Evolutionary conservation across 2,113 vertebrate genomes (phyloP), one percentile per base, ranked within the genome.

Genomic region (Apistogramma diplotaenia): DNA sequence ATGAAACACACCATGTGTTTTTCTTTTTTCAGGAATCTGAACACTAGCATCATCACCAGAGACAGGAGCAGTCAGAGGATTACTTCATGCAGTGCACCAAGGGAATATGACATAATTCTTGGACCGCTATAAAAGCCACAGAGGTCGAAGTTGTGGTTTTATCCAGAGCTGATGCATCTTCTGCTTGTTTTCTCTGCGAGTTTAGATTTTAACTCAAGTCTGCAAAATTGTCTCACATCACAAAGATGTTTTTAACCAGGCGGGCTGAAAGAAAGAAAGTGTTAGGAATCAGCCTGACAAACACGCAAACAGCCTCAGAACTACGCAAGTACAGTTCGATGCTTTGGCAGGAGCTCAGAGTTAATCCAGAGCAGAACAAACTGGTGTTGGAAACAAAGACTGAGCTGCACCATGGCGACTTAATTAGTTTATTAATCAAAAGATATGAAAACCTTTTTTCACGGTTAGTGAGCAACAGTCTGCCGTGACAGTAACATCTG

Each of bases 61-160:
- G 55, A 86, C 58, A 53, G 29, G 59, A 76, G 74, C 29, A 62
- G 82, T 76, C 40, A 77, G 65, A 76, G 78, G 55, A 89, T 91
- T 79, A 87, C 84, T 87, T 89, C 87, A 93, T 85, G 49, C 79
- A 78, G 57, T 59, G 83, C 81, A 73, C 82, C 13, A 29, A 80
- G 76, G 76, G 62, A 90, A 88, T 83, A 90, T 93, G 94, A 95
- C 90, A 92, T 89, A 92, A 90, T 93, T 59, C 40, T 85, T 94
- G 94, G 91, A 92, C 60, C 83, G 58, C 60, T 82, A 85, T 85
- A 74, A 94, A 93, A 83, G 72, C 62, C n/a, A 49, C 49, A 65
- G 58, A 74, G 81, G 82, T 78, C 79, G 62, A 65, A 60, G 46
- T 82, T 65, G 58, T 33, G 57, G 60, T 85, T 91, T 87, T 61